A percentile compares a stretch with the other conserved stretches of the same genome.
These are phyloP conservation scores for Dysmachus trigonus DNA, from an alignment of 2,888 invertebrate species.

Conservation along the genomic window DNA sequence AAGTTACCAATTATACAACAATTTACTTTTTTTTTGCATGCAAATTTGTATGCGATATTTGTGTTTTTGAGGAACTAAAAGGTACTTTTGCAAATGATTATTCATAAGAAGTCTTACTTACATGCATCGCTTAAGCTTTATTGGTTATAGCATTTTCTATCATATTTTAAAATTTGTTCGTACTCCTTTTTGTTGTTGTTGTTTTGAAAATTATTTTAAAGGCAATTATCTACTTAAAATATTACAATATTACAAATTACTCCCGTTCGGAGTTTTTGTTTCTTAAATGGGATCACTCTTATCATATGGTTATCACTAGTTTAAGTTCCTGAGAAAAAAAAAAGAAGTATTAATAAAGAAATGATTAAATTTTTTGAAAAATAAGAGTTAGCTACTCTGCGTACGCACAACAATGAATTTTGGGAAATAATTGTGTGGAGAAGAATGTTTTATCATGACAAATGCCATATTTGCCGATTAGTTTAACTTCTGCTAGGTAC, in stretches of 20 bases:
- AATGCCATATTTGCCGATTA: constrained; percentile 22
- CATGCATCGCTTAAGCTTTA: too few relatives aligned
- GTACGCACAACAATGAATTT: background rate
- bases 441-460: background rate
- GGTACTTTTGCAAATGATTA: too few relatives aligned
- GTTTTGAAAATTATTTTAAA: background rate
- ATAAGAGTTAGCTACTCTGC: background rate
- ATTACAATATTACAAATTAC: background rate
- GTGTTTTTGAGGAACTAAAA: too few relatives aligned
- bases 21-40: background rate
- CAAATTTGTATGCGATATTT: too few relatives aligned
- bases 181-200: background rate
- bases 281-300: background rate
- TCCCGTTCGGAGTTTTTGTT: background rate
- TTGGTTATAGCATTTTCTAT: background rate
- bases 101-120: too few relatives aligned
- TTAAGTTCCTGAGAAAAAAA: background rate
- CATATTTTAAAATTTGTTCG: background rate
- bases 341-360: background rate
- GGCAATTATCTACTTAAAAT: background rate
- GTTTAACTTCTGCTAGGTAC: constrained; percentile 9
- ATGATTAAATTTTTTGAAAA: background rate
- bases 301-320: background rate
- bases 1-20: background rate
- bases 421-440: constrained; percentile 7